Evolutionary conservation across 2,797 vertebrate species (phyloP).

Genomic region (Cossypha caffra): DNA sequence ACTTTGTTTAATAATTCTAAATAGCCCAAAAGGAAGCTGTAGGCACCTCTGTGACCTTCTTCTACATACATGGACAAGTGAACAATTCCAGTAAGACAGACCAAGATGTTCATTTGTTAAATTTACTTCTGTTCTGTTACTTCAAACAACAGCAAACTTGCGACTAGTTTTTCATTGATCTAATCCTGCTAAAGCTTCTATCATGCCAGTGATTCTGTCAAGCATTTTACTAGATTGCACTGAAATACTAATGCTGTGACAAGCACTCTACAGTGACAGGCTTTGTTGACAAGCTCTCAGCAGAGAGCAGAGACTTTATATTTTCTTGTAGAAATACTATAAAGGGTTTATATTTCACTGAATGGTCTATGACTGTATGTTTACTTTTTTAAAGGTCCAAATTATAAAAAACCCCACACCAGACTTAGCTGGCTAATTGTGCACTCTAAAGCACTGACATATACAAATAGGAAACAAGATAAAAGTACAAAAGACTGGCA

Average conservation of each 20-base stretch:
- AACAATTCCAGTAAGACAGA: background rate
- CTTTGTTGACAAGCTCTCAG: background rate
- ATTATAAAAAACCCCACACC: accelerated
- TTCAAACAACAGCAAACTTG: background rate
- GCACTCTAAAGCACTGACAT: background rate
- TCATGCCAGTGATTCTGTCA: background rate
- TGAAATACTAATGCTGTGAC: background rate
- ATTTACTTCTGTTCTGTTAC: background rate
- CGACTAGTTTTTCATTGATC: background rate
- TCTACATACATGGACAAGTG: background rate
- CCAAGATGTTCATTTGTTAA: background rate
- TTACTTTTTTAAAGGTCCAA: background rate
- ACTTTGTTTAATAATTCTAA: background rate
- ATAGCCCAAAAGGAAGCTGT: background rate
- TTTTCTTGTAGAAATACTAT: background rate
- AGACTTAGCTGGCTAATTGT: background rate
- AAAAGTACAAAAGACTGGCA: background rate
- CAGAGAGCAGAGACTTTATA: background rate
- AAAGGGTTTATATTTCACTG: background rate
- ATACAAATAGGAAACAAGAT: background rate
- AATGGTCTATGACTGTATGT: background rate
- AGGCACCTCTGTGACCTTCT: background rate
- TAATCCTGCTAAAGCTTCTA: background rate
- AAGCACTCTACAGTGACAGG: background rate
- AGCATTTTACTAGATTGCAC: background rate